Conservation (phyloP, 2,797 vertebrate species). For the Macrochelys suwanniensis region DNA sequence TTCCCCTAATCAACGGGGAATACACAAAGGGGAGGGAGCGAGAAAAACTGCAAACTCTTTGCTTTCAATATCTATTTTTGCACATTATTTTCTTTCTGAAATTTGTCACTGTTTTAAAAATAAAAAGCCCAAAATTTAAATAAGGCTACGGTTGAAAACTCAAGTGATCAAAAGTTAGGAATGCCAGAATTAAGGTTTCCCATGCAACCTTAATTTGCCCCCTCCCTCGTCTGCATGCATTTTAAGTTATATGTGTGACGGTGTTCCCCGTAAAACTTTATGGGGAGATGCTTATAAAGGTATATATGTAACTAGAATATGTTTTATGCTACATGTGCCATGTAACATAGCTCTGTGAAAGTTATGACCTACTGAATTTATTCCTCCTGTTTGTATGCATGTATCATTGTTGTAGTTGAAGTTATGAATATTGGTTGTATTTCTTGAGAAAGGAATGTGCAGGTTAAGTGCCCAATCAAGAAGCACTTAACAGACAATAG, state of each 20-base stretch:
- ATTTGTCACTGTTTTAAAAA: background rate
- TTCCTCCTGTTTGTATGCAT: too few relatives aligned
- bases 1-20: background rate
- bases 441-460: too few relatives aligned
- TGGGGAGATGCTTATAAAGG: too few relatives aligned
- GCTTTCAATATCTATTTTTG: background rate
- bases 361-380: too few relatives aligned
- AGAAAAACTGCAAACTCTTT: background rate
- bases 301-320: too few relatives aligned
- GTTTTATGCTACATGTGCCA: too few relatives aligned
- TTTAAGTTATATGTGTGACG: background rate
- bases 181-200: background rate
- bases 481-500: too few relatives aligned
- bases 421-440: too few relatives aligned
- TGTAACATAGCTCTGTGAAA: too few relatives aligned
- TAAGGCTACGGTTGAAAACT: background rate
- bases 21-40: background rate
- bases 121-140: background rate
- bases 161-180: background rate
- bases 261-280: too few relatives aligned
- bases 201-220: background rate
- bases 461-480: too few relatives aligned
- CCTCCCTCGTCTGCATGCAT: background rate
- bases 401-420: too few relatives aligned
- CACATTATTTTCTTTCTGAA: background rate